Percentiles rank a stretch among this genome's conserved stretches.
phyloP scores from a whole-genome alignment of 1,140 invertebrate genomes.

The Calephelis nemesis region DNA sequence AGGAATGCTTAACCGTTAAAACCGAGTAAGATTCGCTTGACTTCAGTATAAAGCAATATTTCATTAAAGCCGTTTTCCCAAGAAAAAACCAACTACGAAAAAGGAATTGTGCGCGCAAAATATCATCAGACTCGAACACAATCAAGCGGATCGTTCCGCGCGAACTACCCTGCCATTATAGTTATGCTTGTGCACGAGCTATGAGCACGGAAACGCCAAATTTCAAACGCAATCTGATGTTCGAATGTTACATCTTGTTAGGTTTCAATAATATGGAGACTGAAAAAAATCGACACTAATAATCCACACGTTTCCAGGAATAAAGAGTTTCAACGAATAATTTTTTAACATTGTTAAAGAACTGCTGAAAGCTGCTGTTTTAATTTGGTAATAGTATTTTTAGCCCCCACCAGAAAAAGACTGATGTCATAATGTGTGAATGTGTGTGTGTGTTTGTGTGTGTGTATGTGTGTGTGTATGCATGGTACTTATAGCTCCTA shows the following conservation, averaged over 20 bases:
- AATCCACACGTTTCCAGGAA: no score
- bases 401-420: no score
- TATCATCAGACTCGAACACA: constrained; percentile 56
- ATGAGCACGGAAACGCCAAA: constrained; percentile 19
- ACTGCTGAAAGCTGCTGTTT: no score
- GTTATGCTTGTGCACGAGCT: constrained; percentile 30
- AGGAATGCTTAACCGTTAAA: constrained; percentile 31
- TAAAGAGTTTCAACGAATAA: no score
- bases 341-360: no score
- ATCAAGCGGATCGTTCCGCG: constrained; percentile 62
- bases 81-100: constrained; percentile 44
- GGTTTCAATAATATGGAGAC: no score
- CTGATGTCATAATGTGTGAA: no score
- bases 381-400: no score
- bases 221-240: constrained; percentile 23
- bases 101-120: constrained; percentile 54
- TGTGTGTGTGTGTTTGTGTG: no score
- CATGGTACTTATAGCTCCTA: no score
- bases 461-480: no score
- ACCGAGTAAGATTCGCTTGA: constrained; percentile 38
- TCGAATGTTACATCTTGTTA: background rate
- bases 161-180: constrained; percentile 56
- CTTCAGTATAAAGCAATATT: constrained; percentile 43
- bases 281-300: no score
- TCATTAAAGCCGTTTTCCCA: constrained; percentile 40